phyloP scores from a whole-genome alignment of 2,797 vertebrate species.

The Iguana delicatissima region DNA sequence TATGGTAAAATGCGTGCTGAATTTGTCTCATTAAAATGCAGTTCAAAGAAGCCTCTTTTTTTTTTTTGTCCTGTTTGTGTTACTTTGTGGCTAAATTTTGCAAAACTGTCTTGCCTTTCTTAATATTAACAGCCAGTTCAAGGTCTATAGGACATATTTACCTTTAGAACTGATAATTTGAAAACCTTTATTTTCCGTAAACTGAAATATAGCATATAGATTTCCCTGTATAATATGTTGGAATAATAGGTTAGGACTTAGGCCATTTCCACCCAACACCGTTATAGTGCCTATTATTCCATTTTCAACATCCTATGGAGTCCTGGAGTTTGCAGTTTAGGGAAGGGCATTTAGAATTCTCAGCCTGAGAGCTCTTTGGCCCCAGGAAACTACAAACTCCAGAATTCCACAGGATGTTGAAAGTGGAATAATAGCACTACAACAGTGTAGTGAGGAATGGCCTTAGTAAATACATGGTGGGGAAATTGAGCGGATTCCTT shows the following conservation, averaged over 20 bases:
- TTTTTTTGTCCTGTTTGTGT: slow-evolving; percentile 38
- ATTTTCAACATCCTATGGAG: too few relatives aligned
- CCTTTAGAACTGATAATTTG: slow-evolving; percentile 11
- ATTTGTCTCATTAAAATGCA: slow-evolving; percentile 45
- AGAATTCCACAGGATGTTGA: too few relatives aligned
- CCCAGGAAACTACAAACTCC: too few relatives aligned
- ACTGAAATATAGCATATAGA: neutral
- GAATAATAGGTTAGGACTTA: neutral
- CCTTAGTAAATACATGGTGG: neutral
- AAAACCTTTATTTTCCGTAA: neutral
- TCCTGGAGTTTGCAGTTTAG: too few relatives aligned
- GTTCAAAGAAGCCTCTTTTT: slow-evolving; percentile 22
- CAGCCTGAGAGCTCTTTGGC: too few relatives aligned
- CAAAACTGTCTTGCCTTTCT: neutral
- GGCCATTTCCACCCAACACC: too few relatives aligned
- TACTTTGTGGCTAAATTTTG: neutral
- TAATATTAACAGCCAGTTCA: slow-evolving; percentile 21
- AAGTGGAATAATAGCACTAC: too few relatives aligned
- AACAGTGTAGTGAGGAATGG: neutral
- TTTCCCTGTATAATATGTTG: neutral
- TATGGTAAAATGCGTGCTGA: slow-evolving; percentile 31
- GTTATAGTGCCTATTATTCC: too few relatives aligned
- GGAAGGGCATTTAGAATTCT: too few relatives aligned
- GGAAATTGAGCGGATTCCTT: neutral
- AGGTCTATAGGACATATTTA: neutral